Evolutionary conservation across 1,140 invertebrate species (phyloP).

Genomic region (Homalodisca vitripennis): DNA sequence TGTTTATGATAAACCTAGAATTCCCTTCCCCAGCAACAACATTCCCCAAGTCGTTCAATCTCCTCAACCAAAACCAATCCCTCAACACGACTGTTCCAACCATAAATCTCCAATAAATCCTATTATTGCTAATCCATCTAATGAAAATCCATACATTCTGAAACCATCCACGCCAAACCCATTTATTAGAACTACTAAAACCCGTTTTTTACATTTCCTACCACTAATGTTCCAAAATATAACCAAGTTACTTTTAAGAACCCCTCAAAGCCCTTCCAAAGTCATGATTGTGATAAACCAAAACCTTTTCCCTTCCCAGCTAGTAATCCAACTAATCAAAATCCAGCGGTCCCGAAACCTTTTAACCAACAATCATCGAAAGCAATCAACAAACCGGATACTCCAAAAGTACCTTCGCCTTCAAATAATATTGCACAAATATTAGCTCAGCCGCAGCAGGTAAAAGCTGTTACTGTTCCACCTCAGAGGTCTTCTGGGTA

Average conservation of each 20-base stretch:
- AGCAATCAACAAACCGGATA: neutral
- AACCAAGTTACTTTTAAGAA: no score
- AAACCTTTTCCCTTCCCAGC: neutral
- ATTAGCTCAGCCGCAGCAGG: constrained; percentile 6
- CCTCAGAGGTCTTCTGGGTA: neutral
- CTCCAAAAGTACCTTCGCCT: neutral
- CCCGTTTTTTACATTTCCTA: neutral
- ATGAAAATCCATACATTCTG: neutral
- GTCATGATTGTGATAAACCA: neutral
- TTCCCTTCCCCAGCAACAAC: constrained; percentile 13
- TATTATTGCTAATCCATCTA: constrained; percentile 1
- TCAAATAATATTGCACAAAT: constrained; percentile 7
- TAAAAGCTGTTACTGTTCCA: constrained; percentile 3
- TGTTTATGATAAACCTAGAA: constrained; percentile 6
- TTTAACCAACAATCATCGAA: neutral
- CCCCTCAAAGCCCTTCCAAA: neutral
- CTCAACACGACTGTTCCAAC: neutral
- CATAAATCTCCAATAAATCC: neutral
- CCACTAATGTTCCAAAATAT: no score
- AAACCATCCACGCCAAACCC: neutral
- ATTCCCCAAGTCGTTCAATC: neutral
- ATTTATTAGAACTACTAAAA: neutral
- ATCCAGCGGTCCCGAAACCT: neutral
- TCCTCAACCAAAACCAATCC: neutral
- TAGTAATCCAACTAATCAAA: neutral